These are phyloP conservation scores for Miopithecus talapoin DNA, from an alignment of 2,797 vertebrate species.

Conservation along the genomic window DNA sequence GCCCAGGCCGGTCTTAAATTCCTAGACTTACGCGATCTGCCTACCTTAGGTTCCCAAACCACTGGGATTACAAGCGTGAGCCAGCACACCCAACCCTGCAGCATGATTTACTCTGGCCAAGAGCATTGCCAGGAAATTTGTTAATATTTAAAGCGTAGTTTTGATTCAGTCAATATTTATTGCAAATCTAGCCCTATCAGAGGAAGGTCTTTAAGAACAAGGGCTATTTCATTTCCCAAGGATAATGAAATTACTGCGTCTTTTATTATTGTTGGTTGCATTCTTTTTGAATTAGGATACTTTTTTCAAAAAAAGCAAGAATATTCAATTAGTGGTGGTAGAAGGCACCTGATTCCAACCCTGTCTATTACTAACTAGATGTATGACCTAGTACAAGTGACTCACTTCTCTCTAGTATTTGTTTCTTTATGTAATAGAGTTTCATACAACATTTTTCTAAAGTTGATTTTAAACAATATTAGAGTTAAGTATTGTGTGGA, in stretches of 20 bases:
- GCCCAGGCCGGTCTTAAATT: no score
- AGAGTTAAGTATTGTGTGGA: not conserved
- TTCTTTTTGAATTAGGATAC: slow-evolving; percentile 20
- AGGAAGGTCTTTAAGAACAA: slow-evolving; percentile 17
- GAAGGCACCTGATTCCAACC: not conserved
- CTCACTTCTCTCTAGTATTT: not conserved
- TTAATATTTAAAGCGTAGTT: slow-evolving; percentile 51
- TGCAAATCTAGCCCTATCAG: not conserved
- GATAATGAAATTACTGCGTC: not conserved
- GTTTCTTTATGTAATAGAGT: slow-evolving; percentile 13
- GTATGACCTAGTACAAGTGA: not conserved
- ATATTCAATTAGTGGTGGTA: not conserved
- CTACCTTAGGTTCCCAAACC: not conserved
- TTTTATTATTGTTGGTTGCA: slow-evolving; percentile 20
- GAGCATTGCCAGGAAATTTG: slow-evolving; percentile 19
- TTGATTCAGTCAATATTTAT: slow-evolving; percentile 40
- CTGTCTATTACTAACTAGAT: not conserved
- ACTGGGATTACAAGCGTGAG: not conserved
- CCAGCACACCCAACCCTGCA: not conserved
- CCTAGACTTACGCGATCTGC: not conserved
- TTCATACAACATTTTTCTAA: slow-evolving; percentile 22
- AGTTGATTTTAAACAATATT: slow-evolving; percentile 24
- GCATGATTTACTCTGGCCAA: not conserved
- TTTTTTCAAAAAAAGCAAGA: slow-evolving; percentile 31
- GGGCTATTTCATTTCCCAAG: not conserved